Percentiles rank a stretch among this genome's conserved stretches.
These are phyloP conservation scores for Cyclophora albipunctata DNA, from an alignment of 2,888 invertebrate genomes.

Conservation along the genomic window DNA sequence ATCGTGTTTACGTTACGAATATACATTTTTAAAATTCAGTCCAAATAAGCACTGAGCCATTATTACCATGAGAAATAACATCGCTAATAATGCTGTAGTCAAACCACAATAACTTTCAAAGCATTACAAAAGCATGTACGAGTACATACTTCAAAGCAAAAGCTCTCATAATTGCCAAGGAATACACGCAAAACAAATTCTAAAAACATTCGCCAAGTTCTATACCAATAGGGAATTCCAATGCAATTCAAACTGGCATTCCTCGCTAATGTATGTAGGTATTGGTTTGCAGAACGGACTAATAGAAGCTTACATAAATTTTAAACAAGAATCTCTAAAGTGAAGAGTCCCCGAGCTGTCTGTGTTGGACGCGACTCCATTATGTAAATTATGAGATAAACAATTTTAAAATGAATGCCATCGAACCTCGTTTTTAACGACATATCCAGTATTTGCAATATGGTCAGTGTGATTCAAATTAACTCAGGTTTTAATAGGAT, in stretches of 20 bases:
- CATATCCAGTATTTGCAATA: constrained; percentile 36
- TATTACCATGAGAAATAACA: no score
- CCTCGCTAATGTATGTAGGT: constrained; percentile 5
- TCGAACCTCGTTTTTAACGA: constrained; percentile 40
- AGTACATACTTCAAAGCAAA: no score
- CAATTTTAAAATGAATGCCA: constrained; percentile 57
- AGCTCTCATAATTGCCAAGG: no score
- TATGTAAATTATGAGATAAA: constrained; percentile 68
- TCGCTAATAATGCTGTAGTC: no score
- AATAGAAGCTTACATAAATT: constrained; percentile 34
- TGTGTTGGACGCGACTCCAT: constrained; percentile 42
- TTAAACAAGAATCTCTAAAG: constrained; percentile 30
- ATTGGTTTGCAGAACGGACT: constrained; percentile 17
- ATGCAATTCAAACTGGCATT: constrained; percentile 1
- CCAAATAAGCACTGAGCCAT: no score
- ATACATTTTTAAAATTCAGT: no score
- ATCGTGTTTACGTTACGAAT: no score
- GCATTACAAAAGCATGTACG: no score
- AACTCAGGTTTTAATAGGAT: constrained; percentile 17
- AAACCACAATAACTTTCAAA: no score
- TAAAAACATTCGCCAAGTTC: not conserved
- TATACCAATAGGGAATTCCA: constrained; percentile 11
- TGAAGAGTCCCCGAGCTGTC: constrained; percentile 58
- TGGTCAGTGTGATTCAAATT: constrained; percentile 25
- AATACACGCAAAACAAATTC: not conserved